These are phyloP conservation scores for Dusona sp. DNA, from an alignment of 2,888 invertebrate species.

Conservation along the genomic window DNA sequence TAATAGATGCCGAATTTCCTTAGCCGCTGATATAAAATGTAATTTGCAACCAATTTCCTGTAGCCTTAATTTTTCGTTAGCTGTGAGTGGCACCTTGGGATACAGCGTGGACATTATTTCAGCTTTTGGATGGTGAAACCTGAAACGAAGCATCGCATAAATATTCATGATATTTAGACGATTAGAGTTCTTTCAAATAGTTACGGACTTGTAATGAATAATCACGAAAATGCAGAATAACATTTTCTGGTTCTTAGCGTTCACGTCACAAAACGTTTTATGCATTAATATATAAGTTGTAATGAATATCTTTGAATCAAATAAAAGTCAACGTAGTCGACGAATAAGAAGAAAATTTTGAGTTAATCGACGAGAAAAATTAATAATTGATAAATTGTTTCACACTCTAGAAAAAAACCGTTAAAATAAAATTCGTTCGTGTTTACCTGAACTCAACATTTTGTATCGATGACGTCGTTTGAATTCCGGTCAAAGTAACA, in stretches of 20 bases:
- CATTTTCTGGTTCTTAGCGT: too few relatives aligned
- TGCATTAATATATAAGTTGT: not conserved
- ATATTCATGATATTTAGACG: not conserved
- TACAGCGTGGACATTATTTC: conserved; percentile 77
- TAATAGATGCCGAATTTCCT: conserved; percentile 80
- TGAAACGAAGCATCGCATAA: conserved; percentile 58
- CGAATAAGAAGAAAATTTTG: too few relatives aligned
- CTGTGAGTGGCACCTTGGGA: conserved; percentile 72
- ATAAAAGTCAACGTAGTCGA: not conserved
- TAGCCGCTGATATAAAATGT: conserved; percentile 80
- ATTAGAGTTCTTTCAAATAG: too few relatives aligned
- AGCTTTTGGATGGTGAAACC: conserved; percentile 83
- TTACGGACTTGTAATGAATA: too few relatives aligned
- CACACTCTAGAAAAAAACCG: too few relatives aligned
- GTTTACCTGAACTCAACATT: conserved; percentile 81
- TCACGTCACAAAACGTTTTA: not conserved
- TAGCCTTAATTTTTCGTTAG: conserved; percentile 76
- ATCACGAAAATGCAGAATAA: too few relatives aligned
- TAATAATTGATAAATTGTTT: too few relatives aligned
- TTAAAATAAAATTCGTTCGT: not conserved
- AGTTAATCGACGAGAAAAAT: too few relatives aligned
- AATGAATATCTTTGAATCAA: not conserved
- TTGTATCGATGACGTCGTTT: conserved; percentile 73
- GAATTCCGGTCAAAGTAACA: conserved; percentile 76
- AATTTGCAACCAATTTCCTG: conserved; percentile 81